A percentile compares a stretch with the other conserved stretches of the same genome.
These are phyloP conservation scores for Glossosoma conforme DNA, from an alignment of 1,140 invertebrate species.

Conservation along the genomic window DNA sequence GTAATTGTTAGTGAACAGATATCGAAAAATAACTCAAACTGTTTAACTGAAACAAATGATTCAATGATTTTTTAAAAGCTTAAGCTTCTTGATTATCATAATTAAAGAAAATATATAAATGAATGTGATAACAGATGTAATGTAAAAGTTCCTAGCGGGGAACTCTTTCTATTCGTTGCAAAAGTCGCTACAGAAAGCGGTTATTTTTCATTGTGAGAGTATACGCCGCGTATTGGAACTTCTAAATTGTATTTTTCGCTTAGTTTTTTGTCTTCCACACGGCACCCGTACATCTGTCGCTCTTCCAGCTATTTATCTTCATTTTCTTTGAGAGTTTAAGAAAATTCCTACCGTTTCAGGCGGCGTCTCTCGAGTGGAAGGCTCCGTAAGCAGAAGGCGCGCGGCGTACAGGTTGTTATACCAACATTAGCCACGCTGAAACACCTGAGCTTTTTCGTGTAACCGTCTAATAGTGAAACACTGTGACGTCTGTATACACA, in stretches of 20 bases:
- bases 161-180: neutral
- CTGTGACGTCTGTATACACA: too few species aligned
- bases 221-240: neutral
- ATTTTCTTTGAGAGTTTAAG: conserved; percentile 6
- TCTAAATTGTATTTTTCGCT: neutral
- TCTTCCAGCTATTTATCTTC: conserved; percentile 7
- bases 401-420: conserved; percentile 13
- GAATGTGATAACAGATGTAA: neutral
- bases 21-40: too few species aligned
- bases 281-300: too few species aligned
- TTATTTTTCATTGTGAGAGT: neutral
- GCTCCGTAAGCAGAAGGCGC: conserved; percentile 13
- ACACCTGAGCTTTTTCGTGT: conserved; percentile 12
- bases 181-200: neutral
- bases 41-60: too few species aligned
- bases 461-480: neutral
- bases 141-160: neutral
- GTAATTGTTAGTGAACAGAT: too few species aligned
- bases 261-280: too few species aligned
- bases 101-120: too few species aligned
- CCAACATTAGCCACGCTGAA: conserved; percentile 14
- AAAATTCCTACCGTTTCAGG: conserved; percentile 6
- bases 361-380: conserved; percentile 1
- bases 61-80: too few species aligned
- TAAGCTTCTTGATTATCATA: too few species aligned